Evolutionary conservation across 2,113 vertebrate species (phyloP).

Genomic region (Hiodon alosoides): DNA sequence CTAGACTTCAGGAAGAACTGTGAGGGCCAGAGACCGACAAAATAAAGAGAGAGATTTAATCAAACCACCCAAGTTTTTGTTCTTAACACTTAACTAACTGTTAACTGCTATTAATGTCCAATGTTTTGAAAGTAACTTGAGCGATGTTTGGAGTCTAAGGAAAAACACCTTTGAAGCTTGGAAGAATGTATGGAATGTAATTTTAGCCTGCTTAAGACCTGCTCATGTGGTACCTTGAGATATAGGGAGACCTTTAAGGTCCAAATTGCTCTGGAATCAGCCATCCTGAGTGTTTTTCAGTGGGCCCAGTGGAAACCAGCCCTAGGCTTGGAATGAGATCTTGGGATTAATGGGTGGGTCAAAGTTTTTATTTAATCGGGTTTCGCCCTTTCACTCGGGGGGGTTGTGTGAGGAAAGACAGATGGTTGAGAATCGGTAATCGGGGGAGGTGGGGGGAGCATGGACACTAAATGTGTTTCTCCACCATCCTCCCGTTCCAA

Average conservation of each 20-base stretch:
- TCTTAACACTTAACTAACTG: no score
- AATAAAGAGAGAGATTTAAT: no score
- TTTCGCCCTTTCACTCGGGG: slow-evolving; percentile 25
- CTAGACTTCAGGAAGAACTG: no score
- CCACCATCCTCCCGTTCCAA: neutral
- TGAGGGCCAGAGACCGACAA: no score
- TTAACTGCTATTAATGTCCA: no score
- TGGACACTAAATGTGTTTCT: neutral
- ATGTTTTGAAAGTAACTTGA: no score
- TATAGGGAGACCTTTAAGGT: neutral
- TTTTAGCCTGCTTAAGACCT: neutral
- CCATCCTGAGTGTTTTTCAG: neutral
- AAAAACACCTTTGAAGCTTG: no score
- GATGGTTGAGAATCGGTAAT: slow-evolving; percentile 41
- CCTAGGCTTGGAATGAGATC: slow-evolving; percentile 30
- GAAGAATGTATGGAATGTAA: no score
- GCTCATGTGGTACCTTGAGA: neutral
- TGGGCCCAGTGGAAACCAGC: slow-evolving; percentile 4
- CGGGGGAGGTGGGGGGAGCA: neutral
- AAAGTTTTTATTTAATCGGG: slow-evolving; percentile 49
- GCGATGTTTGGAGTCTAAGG: no score
- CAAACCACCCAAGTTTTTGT: no score
- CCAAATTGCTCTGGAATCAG: neutral
- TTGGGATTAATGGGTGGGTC: slow-evolving; percentile 43
- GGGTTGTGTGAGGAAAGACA: slow-evolving; percentile 34